A percentile compares a stretch with the other conserved stretches of the same genome.
Evolutionary conservation across 2,888 invertebrate genomes (phyloP).

Genomic region (Cordilura impudica): DNA sequence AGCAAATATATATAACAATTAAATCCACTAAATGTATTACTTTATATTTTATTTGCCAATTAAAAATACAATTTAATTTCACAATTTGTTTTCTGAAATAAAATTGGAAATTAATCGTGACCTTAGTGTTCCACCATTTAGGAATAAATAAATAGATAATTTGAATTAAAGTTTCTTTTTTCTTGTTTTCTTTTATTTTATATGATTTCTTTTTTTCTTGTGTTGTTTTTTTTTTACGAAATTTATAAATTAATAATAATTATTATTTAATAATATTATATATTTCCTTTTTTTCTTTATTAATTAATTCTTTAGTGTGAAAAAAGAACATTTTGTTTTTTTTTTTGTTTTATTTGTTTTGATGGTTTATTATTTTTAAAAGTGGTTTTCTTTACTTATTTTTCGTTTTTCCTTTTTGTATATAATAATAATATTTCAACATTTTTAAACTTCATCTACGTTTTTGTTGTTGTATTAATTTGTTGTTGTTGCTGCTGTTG

Average conservation of each 20-base stretch:
- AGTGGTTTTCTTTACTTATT: conserved; percentile 34
- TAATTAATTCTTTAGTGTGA: conserved; percentile 61
- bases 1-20: too few species aligned
- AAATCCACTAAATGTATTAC: too few species aligned
- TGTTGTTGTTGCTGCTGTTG: conserved; percentile 63
- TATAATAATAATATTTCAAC: conserved; percentile 61
- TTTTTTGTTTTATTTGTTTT: conserved; percentile 22
- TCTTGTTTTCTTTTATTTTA: conserved; percentile 37
- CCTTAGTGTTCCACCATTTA: too few species aligned
- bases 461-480: conserved; percentile 65
- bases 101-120: too few species aligned
- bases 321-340: conserved; percentile 54
- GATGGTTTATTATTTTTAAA: conserved; percentile 46
- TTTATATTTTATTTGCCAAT: too few species aligned
- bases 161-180: not conserved
- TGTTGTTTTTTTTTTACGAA: conserved; percentile 41
- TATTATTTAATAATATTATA: conserved; percentile 56
- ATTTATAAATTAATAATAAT: conserved; percentile 60
- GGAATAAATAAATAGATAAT: too few species aligned
- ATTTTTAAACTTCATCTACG: conserved; percentile 67
- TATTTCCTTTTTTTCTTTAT: conserved; percentile 34
- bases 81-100: too few species aligned
- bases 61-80: too few species aligned
- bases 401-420: conserved; percentile 48
- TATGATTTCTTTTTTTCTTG: conserved; percentile 32